phyloP scores from a whole-genome alignment of 2,888 invertebrate species.

The Arenicola marina region DNA sequence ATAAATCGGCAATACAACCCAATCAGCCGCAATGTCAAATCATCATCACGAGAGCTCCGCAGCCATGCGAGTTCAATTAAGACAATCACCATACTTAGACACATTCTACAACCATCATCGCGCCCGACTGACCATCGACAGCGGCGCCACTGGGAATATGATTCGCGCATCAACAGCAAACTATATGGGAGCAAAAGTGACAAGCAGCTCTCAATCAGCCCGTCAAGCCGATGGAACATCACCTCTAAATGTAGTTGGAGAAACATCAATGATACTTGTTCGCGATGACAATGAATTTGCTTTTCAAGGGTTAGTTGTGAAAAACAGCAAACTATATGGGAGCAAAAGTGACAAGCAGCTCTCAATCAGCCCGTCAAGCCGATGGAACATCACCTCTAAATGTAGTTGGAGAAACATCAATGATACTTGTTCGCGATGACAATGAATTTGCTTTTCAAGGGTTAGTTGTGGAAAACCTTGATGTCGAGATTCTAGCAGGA shows the following conservation, averaged over 20 bases:
- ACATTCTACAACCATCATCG: constrained; percentile 28
- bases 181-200: too few species aligned
- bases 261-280: too few species aligned
- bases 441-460: constrained; percentile 13
- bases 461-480: constrained; percentile 17
- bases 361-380: neutral
- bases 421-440: neutral
- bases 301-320: too few species aligned
- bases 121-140: constrained; percentile 29
- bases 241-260: too few species aligned
- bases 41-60: neutral
- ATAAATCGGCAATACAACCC: too few species aligned
- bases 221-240: too few species aligned
- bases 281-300: too few species aligned
- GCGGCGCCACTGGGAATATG: constrained; percentile 8
- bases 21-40: too few species aligned
- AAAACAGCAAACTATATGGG: neutral
- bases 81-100: constrained; percentile 28
- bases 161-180: neutral
- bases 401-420: neutral
- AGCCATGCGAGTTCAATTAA: constrained; percentile 24
- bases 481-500: constrained; percentile 18
- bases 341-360: neutral
- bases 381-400: neutral
- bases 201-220: too few species aligned